Evolutionary conservation across 1,140 invertebrate genomes (phyloP), one percentile per base, ranked within the genome.

Genomic region (Drosophila kurseongensis): DNA sequence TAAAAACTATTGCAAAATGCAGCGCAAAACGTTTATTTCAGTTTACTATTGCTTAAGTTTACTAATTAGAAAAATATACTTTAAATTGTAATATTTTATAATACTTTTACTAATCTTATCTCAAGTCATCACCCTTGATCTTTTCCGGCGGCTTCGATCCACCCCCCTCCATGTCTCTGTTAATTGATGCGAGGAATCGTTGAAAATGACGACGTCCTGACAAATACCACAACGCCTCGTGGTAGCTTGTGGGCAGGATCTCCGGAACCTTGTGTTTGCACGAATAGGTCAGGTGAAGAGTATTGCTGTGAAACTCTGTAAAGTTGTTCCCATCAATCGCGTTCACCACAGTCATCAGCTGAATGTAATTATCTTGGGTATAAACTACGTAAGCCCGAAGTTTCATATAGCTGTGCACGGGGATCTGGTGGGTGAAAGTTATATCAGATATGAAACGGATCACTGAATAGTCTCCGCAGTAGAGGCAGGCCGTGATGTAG

Each of bases 221-320:
- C 40, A 97, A 86, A 78, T 95, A 96, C 91, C 95, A 92, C 93
- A 96, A 95, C 1, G 95, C 94, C 78, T 96, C 96, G 76, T 95
- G 94, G 92, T 97, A 97, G 9, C 95, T 94, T 59, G 93, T 93
- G 2, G 96, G 96, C 27, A 96, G 89, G 12, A 96, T 93, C 65
- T 92, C 83, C 35, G 93, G 91, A 2, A 95, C 93, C 9, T 92
- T 63, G 35, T 93, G 83, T 2, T 93, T 91, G 6, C 93, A 92
- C 65, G 93, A 88, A 82, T 95, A 96, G 1, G 96, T 96, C 74
- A 95, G 95, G 85, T 97, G 95, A 78, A 97, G 96, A 5, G 94
- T 93, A 92, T 97, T 97, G 12, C 96, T 95, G 7, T 95, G 95
- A 5, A 93, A 91, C 62, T 93, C 92, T 48, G 90, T 85, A 7